phyloP scores from a whole-genome alignment of 2,113 vertebrate species.

The Cercocebus atys region DNA sequence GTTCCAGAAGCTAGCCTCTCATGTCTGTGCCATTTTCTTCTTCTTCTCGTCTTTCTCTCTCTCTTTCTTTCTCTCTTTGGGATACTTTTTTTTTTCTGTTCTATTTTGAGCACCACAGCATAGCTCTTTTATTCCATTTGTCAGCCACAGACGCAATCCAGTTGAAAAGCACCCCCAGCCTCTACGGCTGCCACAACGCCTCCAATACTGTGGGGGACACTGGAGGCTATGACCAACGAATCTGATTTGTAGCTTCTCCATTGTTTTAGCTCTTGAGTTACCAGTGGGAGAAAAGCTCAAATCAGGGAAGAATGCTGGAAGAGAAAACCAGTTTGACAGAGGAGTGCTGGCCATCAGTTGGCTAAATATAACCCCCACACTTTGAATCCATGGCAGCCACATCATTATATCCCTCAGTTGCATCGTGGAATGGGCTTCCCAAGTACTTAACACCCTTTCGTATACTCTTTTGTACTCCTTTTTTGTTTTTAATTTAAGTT shows the following conservation, averaged over 20 bases:
- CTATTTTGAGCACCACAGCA: conserved; percentile 69
- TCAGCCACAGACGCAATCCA: conserved; percentile 55
- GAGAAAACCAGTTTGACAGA: not conserved
- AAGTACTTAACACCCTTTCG: fast-evolving
- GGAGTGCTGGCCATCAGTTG: not conserved
- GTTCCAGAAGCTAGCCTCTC: conserved; percentile 69
- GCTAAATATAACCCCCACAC: not conserved
- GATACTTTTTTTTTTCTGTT: conserved; percentile 68
- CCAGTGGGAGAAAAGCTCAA: conserved; percentile 2
- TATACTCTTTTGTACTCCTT: not conserved
- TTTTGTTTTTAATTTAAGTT: not conserved
- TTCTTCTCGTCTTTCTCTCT: not conserved
- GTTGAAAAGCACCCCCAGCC: conserved; percentile 57
- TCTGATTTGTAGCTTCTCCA: conserved; percentile 59
- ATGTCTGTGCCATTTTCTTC: conserved; percentile 61
- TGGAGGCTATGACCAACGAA: not conserved
- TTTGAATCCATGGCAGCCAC: not conserved
- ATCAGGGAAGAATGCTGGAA: conserved; percentile 12
- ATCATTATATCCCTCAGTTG: not conserved
- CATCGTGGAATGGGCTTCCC: not conserved
- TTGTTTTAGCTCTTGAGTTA: conserved; percentile 55
- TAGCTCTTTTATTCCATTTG: conserved; percentile 74
- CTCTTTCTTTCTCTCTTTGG: conserved; percentile 55
- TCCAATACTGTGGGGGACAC: conserved; percentile 7
- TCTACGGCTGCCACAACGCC: conserved; percentile 20